A percentile compares a stretch with the other conserved stretches of the same genome.
Evolutionary conservation across 1,140 invertebrate species (phyloP).

Genomic region (Phymastichus coffea): DNA sequence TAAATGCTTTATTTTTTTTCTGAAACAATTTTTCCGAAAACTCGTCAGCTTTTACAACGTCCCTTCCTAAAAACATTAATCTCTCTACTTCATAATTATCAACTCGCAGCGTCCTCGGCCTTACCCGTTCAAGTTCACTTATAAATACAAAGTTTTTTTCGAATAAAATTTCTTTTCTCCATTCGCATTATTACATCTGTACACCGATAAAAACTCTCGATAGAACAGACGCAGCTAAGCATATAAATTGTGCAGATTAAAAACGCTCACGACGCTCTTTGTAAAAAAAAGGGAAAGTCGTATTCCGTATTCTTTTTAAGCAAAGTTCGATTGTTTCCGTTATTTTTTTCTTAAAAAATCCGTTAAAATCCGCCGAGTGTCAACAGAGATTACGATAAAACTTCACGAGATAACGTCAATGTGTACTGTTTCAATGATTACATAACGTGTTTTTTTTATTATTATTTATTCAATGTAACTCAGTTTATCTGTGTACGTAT

Average conservation of each 20-base stretch:
- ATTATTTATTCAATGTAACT: not conserved
- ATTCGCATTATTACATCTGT: too few species aligned
- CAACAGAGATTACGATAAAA: slow-evolving; percentile 18
- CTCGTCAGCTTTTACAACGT: slow-evolving; percentile 17
- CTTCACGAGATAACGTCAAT: slow-evolving; percentile 6
- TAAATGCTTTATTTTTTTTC: slow-evolving; percentile 26
- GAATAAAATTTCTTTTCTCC: not conserved
- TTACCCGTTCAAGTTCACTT: not conserved
- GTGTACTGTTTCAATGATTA: slow-evolving; percentile 8
- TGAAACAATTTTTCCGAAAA: slow-evolving; percentile 21
- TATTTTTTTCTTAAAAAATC: not conserved
- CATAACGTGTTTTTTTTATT: not conserved
- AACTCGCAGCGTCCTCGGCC: slow-evolving; percentile 6
- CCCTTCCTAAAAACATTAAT: not conserved
- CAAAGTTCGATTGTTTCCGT: not conserved
- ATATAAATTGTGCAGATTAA: too few species aligned
- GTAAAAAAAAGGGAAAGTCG: too few species aligned
- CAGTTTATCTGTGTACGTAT: not conserved
- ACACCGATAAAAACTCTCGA: slow-evolving; percentile 19
- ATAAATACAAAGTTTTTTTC: slow-evolving; percentile 17
- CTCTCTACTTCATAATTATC: too few species aligned
- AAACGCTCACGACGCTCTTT: not conserved
- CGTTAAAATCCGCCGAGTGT: not conserved
- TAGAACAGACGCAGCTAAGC: too few species aligned
- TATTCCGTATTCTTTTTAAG: slow-evolving; percentile 6